Conservation (phyloP, 2,797 vertebrate species). For the Xiphophorus birchmanni region DNA sequence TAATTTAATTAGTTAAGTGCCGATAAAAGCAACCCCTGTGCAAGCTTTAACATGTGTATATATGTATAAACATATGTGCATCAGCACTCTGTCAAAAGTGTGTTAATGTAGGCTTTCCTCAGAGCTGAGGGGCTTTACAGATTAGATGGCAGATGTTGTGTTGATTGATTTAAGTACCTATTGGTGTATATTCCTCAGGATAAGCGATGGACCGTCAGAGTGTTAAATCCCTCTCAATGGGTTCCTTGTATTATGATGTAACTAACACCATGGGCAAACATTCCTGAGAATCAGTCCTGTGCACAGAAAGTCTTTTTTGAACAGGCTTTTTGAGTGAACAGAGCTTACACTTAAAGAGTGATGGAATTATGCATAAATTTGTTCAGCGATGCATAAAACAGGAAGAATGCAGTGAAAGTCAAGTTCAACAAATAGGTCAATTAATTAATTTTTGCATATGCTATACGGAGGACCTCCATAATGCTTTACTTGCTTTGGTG, state of each 20-base stretch:
- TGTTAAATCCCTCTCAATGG: constrained; percentile 62
- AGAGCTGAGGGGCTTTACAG: constrained; percentile 30
- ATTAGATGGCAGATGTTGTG: constrained; percentile 56
- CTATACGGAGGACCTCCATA: too few species aligned
- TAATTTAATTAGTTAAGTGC: constrained; percentile 36
- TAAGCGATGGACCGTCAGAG: constrained; percentile 19
- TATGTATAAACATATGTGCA: constrained; percentile 4
- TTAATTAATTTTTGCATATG: not conserved
- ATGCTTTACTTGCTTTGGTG: not conserved
- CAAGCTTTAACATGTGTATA: constrained; percentile 19
- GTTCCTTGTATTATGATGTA: constrained; percentile 64
- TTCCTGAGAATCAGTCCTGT: constrained; percentile 55
- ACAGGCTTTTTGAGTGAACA: not conserved
- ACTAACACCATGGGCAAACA: constrained; percentile 52
- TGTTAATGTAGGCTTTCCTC: constrained; percentile 51
- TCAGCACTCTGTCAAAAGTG: constrained; percentile 23
- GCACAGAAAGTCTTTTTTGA: constrained; percentile 23
- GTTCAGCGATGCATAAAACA: not conserved
- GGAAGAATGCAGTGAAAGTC: not conserved
- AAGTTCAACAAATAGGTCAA: not conserved
- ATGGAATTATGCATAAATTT: not conserved
- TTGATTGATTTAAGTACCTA: constrained; percentile 48
- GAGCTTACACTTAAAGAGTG: not conserved
- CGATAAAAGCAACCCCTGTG: constrained; percentile 23
- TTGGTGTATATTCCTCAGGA: constrained; percentile 41